Base-by-base conservation (phyloP, 35 echinoderm and acorn worm species). In the Apostichopus parvimensis region DNA sequence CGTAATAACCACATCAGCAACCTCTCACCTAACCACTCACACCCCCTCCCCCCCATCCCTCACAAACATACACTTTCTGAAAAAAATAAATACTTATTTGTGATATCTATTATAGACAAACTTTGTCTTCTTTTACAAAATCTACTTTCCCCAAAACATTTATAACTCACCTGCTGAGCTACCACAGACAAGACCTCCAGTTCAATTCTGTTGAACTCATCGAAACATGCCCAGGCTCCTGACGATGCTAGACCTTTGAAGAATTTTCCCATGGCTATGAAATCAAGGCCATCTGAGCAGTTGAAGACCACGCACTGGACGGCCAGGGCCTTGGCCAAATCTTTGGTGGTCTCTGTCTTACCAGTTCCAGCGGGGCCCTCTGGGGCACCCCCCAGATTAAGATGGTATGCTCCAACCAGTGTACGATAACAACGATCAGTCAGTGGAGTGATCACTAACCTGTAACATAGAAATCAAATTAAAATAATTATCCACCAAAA, bases 231-330 rank as follows among this genome's bases (percentile, higher is more conserved):
- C 97, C 97, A 99, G 73, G 97, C 97, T 77, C 97, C 97, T 23
- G 97, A 99, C 8, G 93, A 94, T 53, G 97, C 97, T n/a, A 99
- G 72, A 1, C 97, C 97, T 86, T 99, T 99, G 91, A 99, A 99
- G 89, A 99, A 99, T 88, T 99, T 99, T 15, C 94, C 91, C 97
- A 99, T 99, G 82, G 97, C 97, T 23, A 99, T 93, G 88, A 94
- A 99, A 91, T 99, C 97, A 70, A 99, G 94, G 59, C 97, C 97
- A 90, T 99, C 97, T 4, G 97, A 99, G 77, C 97, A 99, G 87
- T 99, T 99, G 93, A 99, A 99, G 15, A 99, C 97, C 18, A 99
- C 97, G 86, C 97, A 99, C 93, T 99, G 97, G 22, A 99, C 97
- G 34, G 97, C 97, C 25, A 99, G 86, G 14, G 97, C 97, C 61